These are phyloP conservation scores for Vesta saturnalis DNA, from an alignment of 2,888 invertebrate genomes.

Conservation along the genomic window DNA sequence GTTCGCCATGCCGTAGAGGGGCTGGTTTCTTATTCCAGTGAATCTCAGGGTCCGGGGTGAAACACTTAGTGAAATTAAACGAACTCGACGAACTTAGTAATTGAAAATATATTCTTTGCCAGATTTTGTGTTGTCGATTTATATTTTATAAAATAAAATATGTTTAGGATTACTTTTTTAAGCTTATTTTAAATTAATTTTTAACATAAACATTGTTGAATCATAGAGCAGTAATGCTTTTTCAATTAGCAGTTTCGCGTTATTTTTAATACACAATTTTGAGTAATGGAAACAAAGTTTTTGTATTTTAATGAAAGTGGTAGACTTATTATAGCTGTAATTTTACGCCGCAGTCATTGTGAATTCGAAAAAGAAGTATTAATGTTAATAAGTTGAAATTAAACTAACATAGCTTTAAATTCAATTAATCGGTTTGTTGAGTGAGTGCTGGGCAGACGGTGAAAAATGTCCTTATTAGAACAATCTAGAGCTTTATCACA, in stretches of 20 bases:
- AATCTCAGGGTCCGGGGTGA: slow-evolving; percentile 58
- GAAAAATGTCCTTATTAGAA: slow-evolving; percentile 61
- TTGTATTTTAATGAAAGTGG: background rate
- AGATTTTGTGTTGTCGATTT: slow-evolving; percentile 15
- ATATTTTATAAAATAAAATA: background rate
- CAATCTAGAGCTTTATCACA: slow-evolving; percentile 58
- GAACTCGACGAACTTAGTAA: slow-evolving; percentile 56
- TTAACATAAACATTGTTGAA: no score
- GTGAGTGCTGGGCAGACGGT: background rate
- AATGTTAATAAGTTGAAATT: background rate
- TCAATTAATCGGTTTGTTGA: background rate
- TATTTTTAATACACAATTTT: background rate
- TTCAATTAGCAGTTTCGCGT: no score
- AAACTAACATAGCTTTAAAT: background rate
- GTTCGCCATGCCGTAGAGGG: slow-evolving; percentile 46
- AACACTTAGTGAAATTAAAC: slow-evolving; percentile 62
- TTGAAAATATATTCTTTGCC: slow-evolving; percentile 58
- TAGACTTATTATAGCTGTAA: no score
- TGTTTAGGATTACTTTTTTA: background rate
- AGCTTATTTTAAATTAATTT: slow-evolving; percentile 8
- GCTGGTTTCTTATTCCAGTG: slow-evolving; percentile 53
- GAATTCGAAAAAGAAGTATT: background rate
- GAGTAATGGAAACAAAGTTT: background rate
- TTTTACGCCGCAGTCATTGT: background rate
- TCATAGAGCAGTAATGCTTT: no score